phyloP scores from a whole-genome alignment of 2,888 invertebrate genomes.

The Luperina testacea region DNA sequence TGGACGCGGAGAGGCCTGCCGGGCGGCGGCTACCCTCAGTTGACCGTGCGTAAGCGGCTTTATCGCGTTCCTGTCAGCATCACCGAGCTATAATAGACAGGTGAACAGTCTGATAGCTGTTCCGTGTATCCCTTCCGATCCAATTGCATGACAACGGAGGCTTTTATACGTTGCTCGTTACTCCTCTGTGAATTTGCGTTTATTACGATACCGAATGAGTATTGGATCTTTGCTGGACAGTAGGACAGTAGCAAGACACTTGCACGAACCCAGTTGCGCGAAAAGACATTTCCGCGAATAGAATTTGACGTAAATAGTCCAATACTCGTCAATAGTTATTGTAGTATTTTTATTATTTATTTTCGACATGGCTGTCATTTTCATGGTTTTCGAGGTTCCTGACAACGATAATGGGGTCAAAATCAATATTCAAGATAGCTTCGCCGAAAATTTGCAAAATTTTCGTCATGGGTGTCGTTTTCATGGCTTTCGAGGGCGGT shows the following conservation, averaged over 20 bases:
- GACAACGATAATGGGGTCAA: background rate
- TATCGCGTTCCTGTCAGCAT: slow-evolving; percentile 72
- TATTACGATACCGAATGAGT: background rate
- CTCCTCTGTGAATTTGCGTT: slow-evolving; percentile 10
- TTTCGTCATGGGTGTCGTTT: background rate
- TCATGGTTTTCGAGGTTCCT: background rate
- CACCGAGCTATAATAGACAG: slow-evolving; percentile 58
- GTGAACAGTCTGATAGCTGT: slow-evolving; percentile 59
- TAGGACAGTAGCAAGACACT: background rate
- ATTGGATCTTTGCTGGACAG: background rate
- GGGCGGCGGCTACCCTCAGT: slow-evolving; percentile 66
- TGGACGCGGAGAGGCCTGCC: slow-evolving; percentile 59
- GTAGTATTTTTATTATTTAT: background rate
- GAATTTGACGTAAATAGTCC: background rate
- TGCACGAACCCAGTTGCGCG: background rate
- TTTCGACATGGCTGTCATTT: background rate
- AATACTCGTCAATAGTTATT: background rate
- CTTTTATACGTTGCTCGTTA: slow-evolving; percentile 14
- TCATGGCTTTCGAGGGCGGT: background rate
- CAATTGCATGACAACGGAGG: slow-evolving; percentile 39
- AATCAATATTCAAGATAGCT: background rate
- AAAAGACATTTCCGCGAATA: background rate
- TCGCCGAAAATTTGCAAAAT: no score
- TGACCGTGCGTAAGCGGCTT: slow-evolving; percentile 83
- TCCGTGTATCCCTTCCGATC: slow-evolving; percentile 50